Base-by-base conservation (phyloP, 2,888 invertebrate species). In the Drosophila barbarae region DNA sequence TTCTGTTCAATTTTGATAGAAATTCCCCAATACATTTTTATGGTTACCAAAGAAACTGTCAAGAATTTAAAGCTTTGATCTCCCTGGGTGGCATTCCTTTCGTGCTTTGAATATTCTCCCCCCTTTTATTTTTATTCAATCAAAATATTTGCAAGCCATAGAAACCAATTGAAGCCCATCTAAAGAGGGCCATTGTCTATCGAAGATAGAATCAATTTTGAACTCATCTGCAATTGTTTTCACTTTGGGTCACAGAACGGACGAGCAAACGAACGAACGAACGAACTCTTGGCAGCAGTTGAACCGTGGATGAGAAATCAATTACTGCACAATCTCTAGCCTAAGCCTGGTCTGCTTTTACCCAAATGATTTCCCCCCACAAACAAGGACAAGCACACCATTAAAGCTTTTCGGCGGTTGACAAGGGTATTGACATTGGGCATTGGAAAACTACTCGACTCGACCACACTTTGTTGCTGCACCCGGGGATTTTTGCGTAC, bases 361-460 rank as follows among this genome's bases (percentile, higher is more conserved):
- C 54, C 51, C 30, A 56, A 71, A 71, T 71, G 59, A 38, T 56
- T 65, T 47, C 54, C 51, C 30, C 34, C 38, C 21, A 12, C 12
- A 4, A 32, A 13, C 32, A 32, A 32, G 32, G 32, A 59, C 36
- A 13, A 12, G 47, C 47, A n/a, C 55, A 47, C 67, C 46, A 66
- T 54, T 55, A 36, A 67, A 36, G 67, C 47, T 46, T 44, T 28
- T 42, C 26, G 38, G 38, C 39, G 42, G 36, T 50, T 80, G 81
- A 81, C 84, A 85, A 72, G 84, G 84, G 77, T 74, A 83, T 80
- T 79, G 83, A 73, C 83, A 84, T 79, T 84, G 71, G 76, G 55
- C 74, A 73, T 71, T 50, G 38, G 44, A 36, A 59, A 72, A 49
- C 67, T 78, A 69, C 68, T 69, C 47, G 58, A 64, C 66, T 54